Percentiles rank a stretch among this genome's conserved stretches.
Conservation (phyloP, 2,888 invertebrate species). For the Drosophila bunnanda region DNA sequence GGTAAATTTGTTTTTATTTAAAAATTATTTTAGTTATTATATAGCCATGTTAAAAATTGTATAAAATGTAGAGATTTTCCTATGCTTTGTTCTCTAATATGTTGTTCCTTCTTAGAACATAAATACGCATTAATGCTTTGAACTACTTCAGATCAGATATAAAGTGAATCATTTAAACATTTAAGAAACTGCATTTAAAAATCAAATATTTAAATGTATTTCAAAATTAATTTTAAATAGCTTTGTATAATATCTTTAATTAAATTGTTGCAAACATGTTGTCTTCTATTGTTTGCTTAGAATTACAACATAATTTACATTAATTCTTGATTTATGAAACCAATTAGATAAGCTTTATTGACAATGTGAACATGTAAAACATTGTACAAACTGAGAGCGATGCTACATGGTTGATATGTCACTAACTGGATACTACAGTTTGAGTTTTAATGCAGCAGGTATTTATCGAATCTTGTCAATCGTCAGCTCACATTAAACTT, state of each 20-base stretch:
- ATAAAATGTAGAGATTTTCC: neutral
- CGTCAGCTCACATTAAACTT: slow-evolving; percentile 44
- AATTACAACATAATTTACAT: neutral
- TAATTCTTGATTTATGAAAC: neutral
- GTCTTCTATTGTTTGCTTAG: neutral
- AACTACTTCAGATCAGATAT: too few species aligned
- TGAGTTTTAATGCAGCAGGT: slow-evolving; percentile 28
- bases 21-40: too few species aligned
- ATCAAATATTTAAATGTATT: neutral
- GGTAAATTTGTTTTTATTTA: slow-evolving; percentile 3
- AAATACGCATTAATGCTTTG: too few species aligned
- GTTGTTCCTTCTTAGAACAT: neutral
- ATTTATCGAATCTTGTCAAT: slow-evolving; percentile 42
- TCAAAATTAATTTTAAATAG: too few species aligned
- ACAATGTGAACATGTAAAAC: slow-evolving; percentile 12
- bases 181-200: neutral
- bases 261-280: neutral
- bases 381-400: slow-evolving; percentile 11
- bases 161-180: neutral
- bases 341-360: slow-evolving; percentile 8
- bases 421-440: slow-evolving; percentile 25
- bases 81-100: neutral
- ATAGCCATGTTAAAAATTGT: neutral
- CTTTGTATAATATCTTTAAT: neutral
- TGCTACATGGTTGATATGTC: slow-evolving; percentile 35